phyloP scores from a whole-genome alignment of 2,113 vertebrate species.

The Menidia beryllina region DNA sequence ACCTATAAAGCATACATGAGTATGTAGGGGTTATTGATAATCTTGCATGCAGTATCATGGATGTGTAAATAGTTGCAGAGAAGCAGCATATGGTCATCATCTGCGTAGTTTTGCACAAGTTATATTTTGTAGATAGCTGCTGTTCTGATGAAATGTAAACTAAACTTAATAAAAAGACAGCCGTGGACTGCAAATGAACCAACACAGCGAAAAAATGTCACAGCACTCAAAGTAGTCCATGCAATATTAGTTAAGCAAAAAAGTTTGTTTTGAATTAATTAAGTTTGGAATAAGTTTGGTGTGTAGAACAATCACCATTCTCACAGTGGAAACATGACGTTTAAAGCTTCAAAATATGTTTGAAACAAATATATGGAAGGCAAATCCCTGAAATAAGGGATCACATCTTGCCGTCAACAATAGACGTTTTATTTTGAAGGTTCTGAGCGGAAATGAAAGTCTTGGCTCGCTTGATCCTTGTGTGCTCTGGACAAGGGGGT shows the following conservation, averaged over 20 bases:
- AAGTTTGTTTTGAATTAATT: conserved; percentile 12
- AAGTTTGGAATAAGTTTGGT: conserved; percentile 20
- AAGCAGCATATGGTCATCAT: conserved; percentile 65
- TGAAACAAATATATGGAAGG: no score
- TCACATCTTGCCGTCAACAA: background rate
- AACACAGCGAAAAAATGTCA: conserved; percentile 30
- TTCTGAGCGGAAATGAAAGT: conserved; percentile 31
- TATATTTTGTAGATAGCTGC: conserved; percentile 77
- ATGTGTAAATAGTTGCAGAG: conserved; percentile 70
- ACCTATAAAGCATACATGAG: conserved; percentile 49
- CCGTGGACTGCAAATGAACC: conserved; percentile 48
- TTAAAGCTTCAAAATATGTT: conserved; percentile 19
- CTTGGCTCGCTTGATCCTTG: conserved; percentile 45
- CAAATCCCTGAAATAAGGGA: background rate
- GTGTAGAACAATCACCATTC: conserved; percentile 8
- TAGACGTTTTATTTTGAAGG: conserved; percentile 65
- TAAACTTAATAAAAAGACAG: conserved; percentile 77
- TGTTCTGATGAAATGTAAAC: conserved; percentile 74
- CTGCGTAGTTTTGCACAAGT: conserved; percentile 76
- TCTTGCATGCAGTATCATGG: conserved; percentile 77
- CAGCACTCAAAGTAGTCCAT: background rate
- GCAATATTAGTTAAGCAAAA: background rate
- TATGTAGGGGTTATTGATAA: conserved; percentile 69
- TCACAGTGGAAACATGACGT: conserved; percentile 16
- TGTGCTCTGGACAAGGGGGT: conserved; percentile 64